These are phyloP conservation scores for Stegostoma tigrinum DNA, from an alignment of 2,113 vertebrate genomes.

Conservation along the genomic window DNA sequence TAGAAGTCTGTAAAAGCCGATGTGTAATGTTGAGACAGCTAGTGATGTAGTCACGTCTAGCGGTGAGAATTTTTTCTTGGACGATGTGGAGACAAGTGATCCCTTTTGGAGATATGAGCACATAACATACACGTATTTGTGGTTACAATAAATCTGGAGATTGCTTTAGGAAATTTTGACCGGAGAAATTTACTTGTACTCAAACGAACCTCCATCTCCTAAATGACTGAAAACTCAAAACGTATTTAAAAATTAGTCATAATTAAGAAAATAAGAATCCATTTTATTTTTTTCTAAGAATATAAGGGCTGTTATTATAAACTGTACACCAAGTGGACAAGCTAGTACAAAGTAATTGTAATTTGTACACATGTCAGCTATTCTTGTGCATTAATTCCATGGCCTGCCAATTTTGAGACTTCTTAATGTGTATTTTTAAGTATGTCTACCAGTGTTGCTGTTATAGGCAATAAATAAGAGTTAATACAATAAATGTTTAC, in stretches of 20 bases:
- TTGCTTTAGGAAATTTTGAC: background rate
- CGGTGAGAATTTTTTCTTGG: background rate
- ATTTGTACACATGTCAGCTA: background rate
- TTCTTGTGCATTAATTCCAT: background rate
- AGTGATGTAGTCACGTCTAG: background rate
- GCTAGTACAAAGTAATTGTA: background rate
- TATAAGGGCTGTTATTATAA: background rate
- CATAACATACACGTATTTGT: background rate
- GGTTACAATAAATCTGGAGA: background rate
- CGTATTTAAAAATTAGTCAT: background rate
- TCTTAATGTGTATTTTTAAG: background rate
- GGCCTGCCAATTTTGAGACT: background rate
- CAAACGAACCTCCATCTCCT: background rate
- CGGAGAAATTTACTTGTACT: background rate
- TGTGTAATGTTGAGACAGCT: constrained; percentile 6
- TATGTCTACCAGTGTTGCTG: background rate
- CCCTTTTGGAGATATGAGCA: background rate
- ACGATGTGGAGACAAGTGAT: background rate
- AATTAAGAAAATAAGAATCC: background rate
- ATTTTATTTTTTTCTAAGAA: constrained; percentile 15
- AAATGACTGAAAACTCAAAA: background rate
- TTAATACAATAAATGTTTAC: background rate
- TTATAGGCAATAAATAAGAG: background rate
- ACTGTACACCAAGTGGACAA: no score
- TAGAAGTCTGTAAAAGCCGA: background rate